Base-by-base conservation (phyloP, 2,797 vertebrate genomes). In the Hippopotamyrus pictus region DNA sequence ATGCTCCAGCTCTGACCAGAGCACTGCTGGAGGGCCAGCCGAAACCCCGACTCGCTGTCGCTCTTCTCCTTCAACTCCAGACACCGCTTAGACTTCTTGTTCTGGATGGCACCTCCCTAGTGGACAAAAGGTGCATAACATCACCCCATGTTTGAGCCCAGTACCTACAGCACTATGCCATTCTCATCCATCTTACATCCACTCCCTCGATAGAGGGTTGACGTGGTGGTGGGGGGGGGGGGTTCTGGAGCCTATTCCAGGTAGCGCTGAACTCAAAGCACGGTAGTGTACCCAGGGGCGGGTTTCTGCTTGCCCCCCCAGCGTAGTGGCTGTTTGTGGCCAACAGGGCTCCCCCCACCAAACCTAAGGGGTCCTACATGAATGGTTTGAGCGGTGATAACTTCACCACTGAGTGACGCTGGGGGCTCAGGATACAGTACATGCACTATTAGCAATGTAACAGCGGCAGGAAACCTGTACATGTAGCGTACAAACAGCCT, bases 41-140 rank as follows among this genome's bases (percentile, higher is more conserved):
- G 97, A 92, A 96, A 97, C 3, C 97, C 96, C 59, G 97, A 97
- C 90, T 97, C 97, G 0, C 95, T 95, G 29, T 97, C 96, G 0
- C 89, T 95, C 93, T 94, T 97, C 91, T 97, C 96, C 91, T 97
- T 96, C 91, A 99, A 91, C 93, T 99, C 98, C 93, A 99, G 94
- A 90, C 98, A 99, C 69, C 94, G 96, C 93, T 96, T 97, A 85
- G 98, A 97, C 93, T 98, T 97, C 0, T 94, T 95, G 94, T 99
- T 99, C 95, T 97, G 97, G 93, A 99, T 97, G 91, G 97, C 94
- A 22, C 98, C 98, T 91, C 97, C 97, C 98, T 99, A 87, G 44
- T 89, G 84, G 33, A 87, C 48, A 87, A 87, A 86, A 89, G 3
- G 44, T 86, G 48, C 22, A 57, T 17, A 41, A 79, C 19, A 29